Conservation (phyloP, 2,797 vertebrate species). For the Odontamblyopus lacepedii region DNA sequence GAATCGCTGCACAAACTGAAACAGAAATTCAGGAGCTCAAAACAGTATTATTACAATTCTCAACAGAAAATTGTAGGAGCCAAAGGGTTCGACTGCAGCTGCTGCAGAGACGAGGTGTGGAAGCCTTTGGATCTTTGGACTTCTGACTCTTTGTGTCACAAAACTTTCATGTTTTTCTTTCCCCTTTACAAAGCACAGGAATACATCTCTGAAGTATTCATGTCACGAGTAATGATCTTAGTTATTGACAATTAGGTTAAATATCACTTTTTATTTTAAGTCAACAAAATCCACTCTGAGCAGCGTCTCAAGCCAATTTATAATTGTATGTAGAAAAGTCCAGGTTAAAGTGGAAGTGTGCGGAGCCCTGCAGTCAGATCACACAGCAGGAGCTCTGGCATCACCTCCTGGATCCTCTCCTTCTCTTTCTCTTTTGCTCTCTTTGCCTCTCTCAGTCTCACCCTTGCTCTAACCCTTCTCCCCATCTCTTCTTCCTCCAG, state of each 20-base stretch:
- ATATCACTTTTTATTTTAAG: constrained; percentile 15
- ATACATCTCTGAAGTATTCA: not conserved
- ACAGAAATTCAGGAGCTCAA: too few species aligned
- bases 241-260: not conserved
- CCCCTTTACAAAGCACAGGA: not conserved
- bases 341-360: constrained; percentile 37
- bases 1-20: too few species aligned
- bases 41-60: too few species aligned
- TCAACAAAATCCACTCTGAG: constrained; percentile 24
- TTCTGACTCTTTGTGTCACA: not conserved
- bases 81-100: too few species aligned
- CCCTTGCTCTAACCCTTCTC: not conserved
- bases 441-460: not conserved
- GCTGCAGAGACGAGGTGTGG: not conserved
- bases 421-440: not conserved
- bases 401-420: constrained; percentile 34
- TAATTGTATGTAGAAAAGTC: constrained; percentile 15
- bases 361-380: constrained; percentile 45
- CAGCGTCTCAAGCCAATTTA: constrained; percentile 13
- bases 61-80: too few species aligned
- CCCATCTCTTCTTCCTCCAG: constrained; percentile 18
- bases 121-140: not conserved
- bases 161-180: not conserved
- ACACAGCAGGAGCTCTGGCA: constrained; percentile 52
- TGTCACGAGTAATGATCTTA: not conserved